Conservation (phyloP, 2,888 invertebrate genomes). For the Chouioia cunea region DNA sequence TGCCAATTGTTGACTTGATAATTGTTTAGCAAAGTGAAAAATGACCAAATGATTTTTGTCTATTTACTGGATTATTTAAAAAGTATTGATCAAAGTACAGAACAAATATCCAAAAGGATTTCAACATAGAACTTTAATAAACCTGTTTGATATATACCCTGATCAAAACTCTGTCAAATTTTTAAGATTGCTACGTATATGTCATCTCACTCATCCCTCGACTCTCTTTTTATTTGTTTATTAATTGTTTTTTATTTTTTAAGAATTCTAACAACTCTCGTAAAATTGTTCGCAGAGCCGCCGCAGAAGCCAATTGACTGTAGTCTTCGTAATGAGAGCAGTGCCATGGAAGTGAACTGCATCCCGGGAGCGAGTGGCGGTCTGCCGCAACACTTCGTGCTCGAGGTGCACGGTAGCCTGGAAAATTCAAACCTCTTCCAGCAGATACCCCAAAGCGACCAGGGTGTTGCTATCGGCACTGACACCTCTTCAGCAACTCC, state of each 20-base stretch:
- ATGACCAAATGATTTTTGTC: too few relatives aligned
- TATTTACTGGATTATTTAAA: too few relatives aligned
- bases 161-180: too few relatives aligned
- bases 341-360: slow-evolving; percentile 78
- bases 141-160: too few relatives aligned
- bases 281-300: slow-evolving; percentile 71
- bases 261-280: neutral
- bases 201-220: too few relatives aligned
- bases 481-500: slow-evolving; percentile 50
- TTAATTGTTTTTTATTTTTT: neutral
- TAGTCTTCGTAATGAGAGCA: slow-evolving; percentile 77
- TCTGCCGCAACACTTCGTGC: slow-evolving; percentile 83
- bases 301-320: slow-evolving; percentile 85
- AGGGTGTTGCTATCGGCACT: slow-evolving; percentile 53
- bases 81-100: too few relatives aligned
- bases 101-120: too few relatives aligned
- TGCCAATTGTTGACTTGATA: slow-evolving; percentile 12
- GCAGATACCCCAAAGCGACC: slow-evolving; percentile 61
- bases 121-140: too few relatives aligned
- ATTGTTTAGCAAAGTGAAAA: too few relatives aligned
- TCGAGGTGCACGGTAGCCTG: slow-evolving; percentile 74
- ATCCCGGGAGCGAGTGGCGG: slow-evolving; percentile 86
- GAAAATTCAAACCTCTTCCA: slow-evolving; percentile 57
- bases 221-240: too few relatives aligned
- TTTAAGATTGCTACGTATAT: too few relatives aligned